Percentiles rank a stretch among this genome's conserved stretches.
Evolutionary conservation across 1,140 invertebrate genomes (phyloP).

Genomic region (Sarcophaga bullata): DNA sequence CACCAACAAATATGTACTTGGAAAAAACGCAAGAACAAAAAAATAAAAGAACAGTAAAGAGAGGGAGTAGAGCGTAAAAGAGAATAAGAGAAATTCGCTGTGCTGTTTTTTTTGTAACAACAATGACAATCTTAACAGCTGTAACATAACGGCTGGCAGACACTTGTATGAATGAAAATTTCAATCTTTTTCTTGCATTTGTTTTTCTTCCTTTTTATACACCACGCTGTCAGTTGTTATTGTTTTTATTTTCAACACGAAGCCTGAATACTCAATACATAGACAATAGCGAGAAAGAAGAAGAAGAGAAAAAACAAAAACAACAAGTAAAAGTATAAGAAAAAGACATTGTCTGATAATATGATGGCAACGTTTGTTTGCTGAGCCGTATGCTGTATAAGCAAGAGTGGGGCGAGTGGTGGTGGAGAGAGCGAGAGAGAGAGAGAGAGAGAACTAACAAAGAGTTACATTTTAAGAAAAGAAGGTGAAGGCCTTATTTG

Average conservation of each 20-base stretch:
- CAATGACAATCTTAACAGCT: neutral
- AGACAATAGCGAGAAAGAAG: too few relatives aligned
- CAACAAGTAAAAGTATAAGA: too few relatives aligned
- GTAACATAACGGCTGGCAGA: conserved; percentile 33
- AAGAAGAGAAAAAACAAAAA: too few relatives aligned
- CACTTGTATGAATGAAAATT: conserved; percentile 40
- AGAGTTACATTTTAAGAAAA: neutral
- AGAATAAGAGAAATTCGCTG: neutral
- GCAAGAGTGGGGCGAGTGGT: too few relatives aligned
- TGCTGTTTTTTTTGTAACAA: neutral
- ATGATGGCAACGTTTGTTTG: too few relatives aligned
- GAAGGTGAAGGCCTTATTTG: conserved; percentile 17
- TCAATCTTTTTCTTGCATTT: neutral
- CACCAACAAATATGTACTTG: neutral
- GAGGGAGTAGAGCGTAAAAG: neutral
- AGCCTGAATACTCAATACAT: neutral
- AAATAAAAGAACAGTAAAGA: neutral
- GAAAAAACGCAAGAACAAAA: neutral
- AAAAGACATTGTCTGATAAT: too few relatives aligned
- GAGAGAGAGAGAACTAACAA: neutral
- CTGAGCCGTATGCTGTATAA: too few relatives aligned
- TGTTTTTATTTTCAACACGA: conserved; percentile 15
- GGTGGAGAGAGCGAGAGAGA: neutral
- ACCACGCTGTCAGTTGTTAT: neutral
- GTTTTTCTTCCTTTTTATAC: neutral